Conservation (phyloP, 2,888 invertebrate genomes). For the Chorisops tibialis region DNA sequence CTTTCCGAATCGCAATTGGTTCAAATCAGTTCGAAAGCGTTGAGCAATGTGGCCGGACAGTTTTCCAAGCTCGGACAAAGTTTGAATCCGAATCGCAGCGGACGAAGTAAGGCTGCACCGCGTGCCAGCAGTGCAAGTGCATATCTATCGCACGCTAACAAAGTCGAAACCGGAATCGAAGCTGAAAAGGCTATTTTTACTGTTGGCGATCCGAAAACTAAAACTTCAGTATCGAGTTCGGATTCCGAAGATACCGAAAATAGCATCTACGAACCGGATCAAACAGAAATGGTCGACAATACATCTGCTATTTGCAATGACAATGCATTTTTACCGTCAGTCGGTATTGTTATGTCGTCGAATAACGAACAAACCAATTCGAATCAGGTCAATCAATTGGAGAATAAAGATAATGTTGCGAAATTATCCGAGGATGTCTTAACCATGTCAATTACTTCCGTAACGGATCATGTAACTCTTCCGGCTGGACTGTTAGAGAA, state of each 20-base stretch:
- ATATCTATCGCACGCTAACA: slow-evolving; percentile 36
- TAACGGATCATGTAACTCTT: slow-evolving; percentile 49
- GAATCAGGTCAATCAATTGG: slow-evolving; percentile 44
- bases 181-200: slow-evolving; percentile 42
- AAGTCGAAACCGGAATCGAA: slow-evolving; percentile 42
- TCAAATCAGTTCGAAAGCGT: slow-evolving; percentile 78
- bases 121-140: slow-evolving; percentile 43
- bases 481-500: slow-evolving; percentile 49
- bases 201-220: slow-evolving; percentile 39
- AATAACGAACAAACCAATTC: slow-evolving; percentile 39
- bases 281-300: slow-evolving; percentile 49
- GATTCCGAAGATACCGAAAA: slow-evolving; percentile 64
- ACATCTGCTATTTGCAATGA: slow-evolving; percentile 47
- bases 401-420: slow-evolving; percentile 52
- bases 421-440: slow-evolving; percentile 49
- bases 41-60: slow-evolving; percentile 82
- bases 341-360: slow-evolving; percentile 62
- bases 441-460: slow-evolving; percentile 50
- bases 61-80: slow-evolving; percentile 72
- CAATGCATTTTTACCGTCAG: slow-evolving; percentile 61
- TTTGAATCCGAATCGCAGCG: slow-evolving; percentile 54
- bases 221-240: slow-evolving; percentile 54
- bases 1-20: slow-evolving; percentile 86
- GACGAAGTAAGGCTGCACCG: slow-evolving; percentile 51
- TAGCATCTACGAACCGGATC: slow-evolving; percentile 57